Evolutionary conservation across 2,797 vertebrate genomes (phyloP).

Genomic region (Cygnus olor): DNA sequence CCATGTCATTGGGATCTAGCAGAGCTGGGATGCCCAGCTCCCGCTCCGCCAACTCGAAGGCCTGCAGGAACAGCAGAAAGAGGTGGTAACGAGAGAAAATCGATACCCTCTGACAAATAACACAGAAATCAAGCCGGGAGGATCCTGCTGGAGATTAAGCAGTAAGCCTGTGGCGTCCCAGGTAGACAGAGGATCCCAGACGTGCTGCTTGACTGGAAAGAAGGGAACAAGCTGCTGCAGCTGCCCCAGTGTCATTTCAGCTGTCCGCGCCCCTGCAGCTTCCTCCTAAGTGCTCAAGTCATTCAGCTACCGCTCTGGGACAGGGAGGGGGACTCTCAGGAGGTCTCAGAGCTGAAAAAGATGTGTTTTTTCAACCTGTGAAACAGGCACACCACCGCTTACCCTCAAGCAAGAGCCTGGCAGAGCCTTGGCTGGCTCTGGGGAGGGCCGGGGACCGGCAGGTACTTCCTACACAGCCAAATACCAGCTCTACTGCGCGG

Average conservation of each 20-base stretch:
- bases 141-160: neutral
- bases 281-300: neutral
- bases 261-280: neutral
- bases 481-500: neutral
- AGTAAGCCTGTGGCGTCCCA: neutral
- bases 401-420: accelerated
- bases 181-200: neutral
- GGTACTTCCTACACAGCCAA: neutral
- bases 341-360: neutral
- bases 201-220: neutral
- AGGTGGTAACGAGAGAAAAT: neutral
- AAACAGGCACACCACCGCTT: neutral
- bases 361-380: accelerated
- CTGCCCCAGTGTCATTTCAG: neutral
- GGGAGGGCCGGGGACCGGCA: accelerated
- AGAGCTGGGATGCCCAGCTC: constrained; percentile 95
- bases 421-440: neutral
- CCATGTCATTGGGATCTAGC: constrained; percentile 96
- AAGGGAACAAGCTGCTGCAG: neutral
- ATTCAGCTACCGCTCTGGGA: neutral
- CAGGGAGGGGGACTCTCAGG: neutral
- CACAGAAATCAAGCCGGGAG: neutral
- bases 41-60: constrained; percentile 91
- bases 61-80: constrained; percentile 62
- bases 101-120: neutral